Evolutionary conservation across 2,113 vertebrate species (phyloP), one percentile per base, ranked within the genome.

Genomic region (Zingel zingel): DNA sequence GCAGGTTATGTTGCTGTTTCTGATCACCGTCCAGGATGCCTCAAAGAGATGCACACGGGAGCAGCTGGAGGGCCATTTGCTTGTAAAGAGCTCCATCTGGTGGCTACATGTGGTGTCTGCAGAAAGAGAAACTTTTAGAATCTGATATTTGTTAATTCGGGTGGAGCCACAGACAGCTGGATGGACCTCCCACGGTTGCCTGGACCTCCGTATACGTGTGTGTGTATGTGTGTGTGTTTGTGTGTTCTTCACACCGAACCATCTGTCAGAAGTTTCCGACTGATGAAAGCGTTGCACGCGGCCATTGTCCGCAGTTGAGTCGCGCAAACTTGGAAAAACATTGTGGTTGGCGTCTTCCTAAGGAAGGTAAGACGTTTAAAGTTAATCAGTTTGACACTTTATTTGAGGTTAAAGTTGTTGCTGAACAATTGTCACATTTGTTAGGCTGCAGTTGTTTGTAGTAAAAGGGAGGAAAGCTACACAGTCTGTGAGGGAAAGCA

Each of bases 61-160:
- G 50, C 30, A n/a, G 5, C 10, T 14, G 51, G 14, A 14, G 11
- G 51, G 51, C 4, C 4, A 79, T 80, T 48, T 6, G 66, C 69
- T 83, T 74, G 91, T 68, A 61, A 78, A 82, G 54, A 87, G 53
- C 68, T 71, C 48, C 84, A 72, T 63, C 88, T 61, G 3, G 45
- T 67, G 90, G 61, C 0, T 0, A 0, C 4, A 3, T 3, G 0
- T 1, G 6, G 16, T 1, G 15, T 8, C 3, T 64, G 65, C 66
- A 79, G 30, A 1, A 3, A 21, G 6, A 6, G 13, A 3, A 3
- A 25, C 0, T 25, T 3, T 19, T 2, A 15, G 1, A 33, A 59
- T 19, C 51, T 53, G n/a, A 43, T 51, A 21, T 19, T 57, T 3
- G 8, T 13, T 1, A 13, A 19, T 1, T 54, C 21, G 79, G 83